phyloP scores from a whole-genome alignment of 2,888 invertebrate species.

The Polydrusus pterygomalis region DNA sequence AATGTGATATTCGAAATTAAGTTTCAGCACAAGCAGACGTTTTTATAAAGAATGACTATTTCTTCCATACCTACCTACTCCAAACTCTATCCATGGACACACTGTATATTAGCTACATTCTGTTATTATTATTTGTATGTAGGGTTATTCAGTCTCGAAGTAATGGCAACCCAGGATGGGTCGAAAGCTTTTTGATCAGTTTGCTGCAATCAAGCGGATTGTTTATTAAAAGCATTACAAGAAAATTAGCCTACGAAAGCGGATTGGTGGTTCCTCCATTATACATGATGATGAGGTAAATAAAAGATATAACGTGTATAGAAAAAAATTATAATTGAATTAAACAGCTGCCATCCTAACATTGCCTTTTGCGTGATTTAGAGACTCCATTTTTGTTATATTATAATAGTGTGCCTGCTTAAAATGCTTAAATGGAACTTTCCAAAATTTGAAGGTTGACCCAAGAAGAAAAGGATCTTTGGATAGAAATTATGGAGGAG shows the following conservation, averaged over 20 bases:
- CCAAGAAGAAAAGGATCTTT: constrained; percentile 58
- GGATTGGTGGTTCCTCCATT: constrained; percentile 67
- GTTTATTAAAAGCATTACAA: constrained; percentile 70
- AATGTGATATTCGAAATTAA: too few relatives aligned
- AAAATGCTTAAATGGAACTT: too few relatives aligned
- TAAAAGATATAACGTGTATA: background rate
- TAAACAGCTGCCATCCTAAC: background rate
- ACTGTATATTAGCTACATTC: too few relatives aligned
- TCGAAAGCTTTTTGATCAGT: constrained; percentile 78
- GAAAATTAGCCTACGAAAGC: constrained; percentile 63
- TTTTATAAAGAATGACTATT: too few relatives aligned
- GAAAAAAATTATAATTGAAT: too few relatives aligned
- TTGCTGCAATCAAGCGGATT: constrained; percentile 75
- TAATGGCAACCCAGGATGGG: constrained; percentile 80
- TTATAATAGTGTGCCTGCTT: too few relatives aligned
- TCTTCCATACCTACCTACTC: too few relatives aligned
- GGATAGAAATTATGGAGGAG: constrained; percentile 63
- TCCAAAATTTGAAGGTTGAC: constrained; percentile 54
- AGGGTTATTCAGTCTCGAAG: constrained; percentile 77
- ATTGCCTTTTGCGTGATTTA: background rate
- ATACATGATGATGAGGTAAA: constrained; percentile 67
- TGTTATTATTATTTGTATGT: constrained; percentile 43
- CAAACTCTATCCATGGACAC: too few relatives aligned
- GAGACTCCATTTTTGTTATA: background rate
- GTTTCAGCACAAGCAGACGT: too few relatives aligned